Conservation (phyloP, 2,888 invertebrate genomes). For the Timandra comae region DNA sequence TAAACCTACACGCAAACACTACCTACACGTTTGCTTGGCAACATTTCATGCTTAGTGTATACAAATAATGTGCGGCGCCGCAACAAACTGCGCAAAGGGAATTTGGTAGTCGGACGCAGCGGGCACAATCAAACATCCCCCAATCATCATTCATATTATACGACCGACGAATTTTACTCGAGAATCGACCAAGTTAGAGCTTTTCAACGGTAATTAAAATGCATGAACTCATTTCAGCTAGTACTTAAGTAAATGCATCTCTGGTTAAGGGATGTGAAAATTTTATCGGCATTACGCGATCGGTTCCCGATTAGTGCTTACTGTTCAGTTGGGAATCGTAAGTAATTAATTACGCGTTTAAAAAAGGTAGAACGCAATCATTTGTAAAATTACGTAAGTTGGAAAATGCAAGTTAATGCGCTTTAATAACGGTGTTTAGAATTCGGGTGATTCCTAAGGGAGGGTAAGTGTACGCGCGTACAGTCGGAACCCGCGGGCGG, state of each 20-base stretch:
- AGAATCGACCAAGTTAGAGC: slow-evolving; percentile 1
- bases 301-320: slow-evolving; percentile 1
- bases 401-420: slow-evolving; percentile 1
- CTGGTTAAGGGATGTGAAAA: slow-evolving; percentile 10
- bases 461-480: slow-evolving; percentile 17
- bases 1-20: slow-evolving; percentile 74
- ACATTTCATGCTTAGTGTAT: slow-evolving; percentile 76
- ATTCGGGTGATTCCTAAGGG: slow-evolving; percentile 13
- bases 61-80: slow-evolving; percentile 71
- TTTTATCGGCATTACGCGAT: slow-evolving; percentile 13
- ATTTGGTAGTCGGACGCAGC: slow-evolving; percentile 52
- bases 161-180: slow-evolving; percentile 20
- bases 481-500: slow-evolving; percentile 11
- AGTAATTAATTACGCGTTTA: slow-evolving; percentile 5
- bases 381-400: not conserved
- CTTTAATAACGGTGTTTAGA: slow-evolving; percentile 6
- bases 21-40: slow-evolving; percentile 73
- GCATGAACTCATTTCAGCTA: slow-evolving; percentile 26
- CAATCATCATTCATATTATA: slow-evolving; percentile 40
- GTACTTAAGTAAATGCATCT: slow-evolving; percentile 7
- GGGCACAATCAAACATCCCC: slow-evolving; percentile 48
- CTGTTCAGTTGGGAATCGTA: slow-evolving; percentile 2
- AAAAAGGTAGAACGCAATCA: not conserved
- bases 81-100: slow-evolving; percentile 68
- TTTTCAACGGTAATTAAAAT: slow-evolving; percentile 29